phyloP scores from a whole-genome alignment of 2,888 invertebrate genomes.

The Nemotelus nigrinus region DNA sequence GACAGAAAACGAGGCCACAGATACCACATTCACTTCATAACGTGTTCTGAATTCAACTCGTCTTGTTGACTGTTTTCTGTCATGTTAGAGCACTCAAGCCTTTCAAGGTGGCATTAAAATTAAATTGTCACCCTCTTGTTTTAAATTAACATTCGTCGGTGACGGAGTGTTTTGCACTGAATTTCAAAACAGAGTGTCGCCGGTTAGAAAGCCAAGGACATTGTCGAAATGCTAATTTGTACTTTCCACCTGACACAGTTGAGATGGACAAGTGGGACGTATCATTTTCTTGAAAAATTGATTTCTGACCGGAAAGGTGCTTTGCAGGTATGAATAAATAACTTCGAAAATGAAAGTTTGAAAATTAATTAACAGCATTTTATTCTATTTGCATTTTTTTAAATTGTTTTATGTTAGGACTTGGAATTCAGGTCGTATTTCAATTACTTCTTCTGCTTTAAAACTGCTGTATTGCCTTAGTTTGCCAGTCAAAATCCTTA shows the following conservation, averaged over 20 bases:
- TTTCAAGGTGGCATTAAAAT: slow-evolving; percentile 1
- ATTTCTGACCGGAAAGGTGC: background rate
- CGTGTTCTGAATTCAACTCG: background rate
- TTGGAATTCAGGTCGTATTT: too few species aligned
- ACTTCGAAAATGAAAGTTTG: background rate
- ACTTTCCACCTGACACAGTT: background rate
- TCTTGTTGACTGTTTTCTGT: background rate
- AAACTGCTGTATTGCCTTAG: too few species aligned
- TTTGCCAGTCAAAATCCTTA: too few species aligned
- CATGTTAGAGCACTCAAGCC: background rate
- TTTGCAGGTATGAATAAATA: background rate
- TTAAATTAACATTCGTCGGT: background rate
- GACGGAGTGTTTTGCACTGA: background rate
- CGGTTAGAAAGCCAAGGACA: background rate
- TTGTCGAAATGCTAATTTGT: slow-evolving; percentile 6
- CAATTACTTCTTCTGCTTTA: too few species aligned
- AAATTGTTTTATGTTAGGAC: too few species aligned
- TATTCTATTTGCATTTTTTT: too few species aligned
- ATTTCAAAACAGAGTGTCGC: background rate
- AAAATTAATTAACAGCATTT: background rate
- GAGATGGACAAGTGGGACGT: background rate
- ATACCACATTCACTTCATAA: background rate
- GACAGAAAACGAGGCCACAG: slow-evolving; percentile 6
- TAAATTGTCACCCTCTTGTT: slow-evolving; percentile 17
- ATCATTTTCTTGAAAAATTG: background rate